Base-by-base conservation (phyloP, 2,888 invertebrate genomes). In the Limnephilus auricula region DNA sequence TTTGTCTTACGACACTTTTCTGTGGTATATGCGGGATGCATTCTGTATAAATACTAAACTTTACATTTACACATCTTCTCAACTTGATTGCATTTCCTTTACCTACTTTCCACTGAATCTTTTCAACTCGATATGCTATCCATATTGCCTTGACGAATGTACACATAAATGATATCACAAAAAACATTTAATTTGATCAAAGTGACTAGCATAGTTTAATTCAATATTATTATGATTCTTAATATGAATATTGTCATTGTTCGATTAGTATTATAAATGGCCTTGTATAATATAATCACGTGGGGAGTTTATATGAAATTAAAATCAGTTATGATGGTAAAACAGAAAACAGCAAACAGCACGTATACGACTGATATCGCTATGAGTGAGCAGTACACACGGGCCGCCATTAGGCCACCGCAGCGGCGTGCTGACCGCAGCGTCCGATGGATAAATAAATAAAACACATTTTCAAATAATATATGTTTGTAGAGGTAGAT, bases 371-470 rank as follows among this genome's bases (percentile, higher is more conserved):
- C 83, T 32, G 13, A 45, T 45, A 45, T 45, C 9, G 18, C 32
- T 34, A 83, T 83, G 80, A 80, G 37, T 83, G 34, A 34, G 40
- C 40, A 40, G 40, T 40, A n/a, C 18, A 37, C 83, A 32, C n/a
- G 40, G 31, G 40, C 40, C 30, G 85, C 85, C 40, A 32, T 32
- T 65, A 82, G 31, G 90, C 83, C 25, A 82, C 82, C 82, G 34
- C 82, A 37, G 40, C 85, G 25, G 79, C 90, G 82, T 37, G 86
- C 88, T 40, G 79, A 90, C 92, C 92, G 85, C 92, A 90, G 85
- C 89, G 87, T 89, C 83, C 90, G 89, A 92, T 88, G 89, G 40
- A 90, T 90, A 92, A 92, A 90, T 92, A 92, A 92, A 92, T 90
- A 88, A 90, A 90, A 92, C 79, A 89, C 88, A 90, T 78, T 90